Evolutionary conservation across 2,113 vertebrate species (phyloP), one percentile per base, ranked within the genome.

Genomic region (Orthonyx spaldingii): DNA sequence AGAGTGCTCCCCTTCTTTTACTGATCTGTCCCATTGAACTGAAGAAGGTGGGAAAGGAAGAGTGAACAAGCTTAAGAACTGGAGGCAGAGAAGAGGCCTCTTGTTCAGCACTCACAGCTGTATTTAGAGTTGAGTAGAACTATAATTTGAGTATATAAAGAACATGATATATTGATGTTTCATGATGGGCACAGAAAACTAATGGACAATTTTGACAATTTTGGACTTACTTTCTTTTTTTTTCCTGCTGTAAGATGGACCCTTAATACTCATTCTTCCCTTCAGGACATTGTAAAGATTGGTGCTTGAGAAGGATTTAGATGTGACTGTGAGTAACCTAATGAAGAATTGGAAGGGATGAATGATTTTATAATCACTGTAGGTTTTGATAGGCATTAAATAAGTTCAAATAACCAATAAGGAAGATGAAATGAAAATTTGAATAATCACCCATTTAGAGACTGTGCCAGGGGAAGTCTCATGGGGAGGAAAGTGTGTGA

Each of bases 311-410:
- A 93, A 86, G 47, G 32, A 56, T 93, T 96, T 85, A 81, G 64
- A 75, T 3, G 6, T 57, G 74, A 86, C 7, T 90, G 42, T 55
- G 85, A 80, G 35, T 76, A 91, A 82, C 37, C 2, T 83, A 89
- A 87, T 76, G 78, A 84, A n/a, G 26, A 82, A 35, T 61, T 84
- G 59, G 53, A 84, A 87, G 15, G 56, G 17, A 66, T 90, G 70
- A 90, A 90, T 97, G 87, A 88, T 95, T 91, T 87, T 93, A 55
- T 80, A 88, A 66, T 87, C 35, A 90, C 16, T 72, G 42, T 7
- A 66, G 50, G 22, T 87, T 94, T 96, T 66, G 84, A 42, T 88
- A 83, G 65, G 30, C 39, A 55, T 95, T 91, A 90, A 77, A 66
- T 86, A 90, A 76, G 27, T 76, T 83, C 47, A 91, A 64, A 70